Conservation (phyloP, 2,797 vertebrate species). For the Anniella stebbinsi region DNA sequence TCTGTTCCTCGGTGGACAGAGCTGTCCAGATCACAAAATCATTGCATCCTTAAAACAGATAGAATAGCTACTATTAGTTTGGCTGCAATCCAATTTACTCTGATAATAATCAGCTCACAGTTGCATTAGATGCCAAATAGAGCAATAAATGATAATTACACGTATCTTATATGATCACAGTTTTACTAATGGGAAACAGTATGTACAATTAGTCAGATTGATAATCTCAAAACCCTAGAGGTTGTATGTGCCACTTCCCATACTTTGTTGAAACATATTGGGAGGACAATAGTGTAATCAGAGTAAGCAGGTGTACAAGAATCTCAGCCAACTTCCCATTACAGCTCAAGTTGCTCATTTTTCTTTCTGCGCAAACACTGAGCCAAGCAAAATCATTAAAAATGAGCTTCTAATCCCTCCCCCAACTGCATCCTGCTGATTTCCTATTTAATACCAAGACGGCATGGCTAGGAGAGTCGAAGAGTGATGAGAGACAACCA, state of each 20-base stretch:
- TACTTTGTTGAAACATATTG: conserved; percentile 16
- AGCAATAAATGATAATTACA: conserved; percentile 35
- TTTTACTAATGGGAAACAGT: conserved; percentile 35
- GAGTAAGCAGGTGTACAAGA: conserved; percentile 10
- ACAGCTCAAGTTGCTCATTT: conserved; percentile 13
- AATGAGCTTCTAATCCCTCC: not conserved
- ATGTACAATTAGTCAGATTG: conserved; percentile 36
- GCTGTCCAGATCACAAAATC: not conserved
- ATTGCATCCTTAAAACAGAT: not conserved
- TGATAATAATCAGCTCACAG: conserved; percentile 24
- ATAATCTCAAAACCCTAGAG: conserved; percentile 22
- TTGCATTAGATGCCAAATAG: conserved; percentile 34
- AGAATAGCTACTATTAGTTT: conserved; percentile 21
- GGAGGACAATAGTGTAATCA: conserved; percentile 17
- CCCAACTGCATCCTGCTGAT: not conserved
- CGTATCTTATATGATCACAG: conserved; percentile 27
- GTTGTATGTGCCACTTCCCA: conserved; percentile 17
- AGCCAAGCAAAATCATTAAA: conserved; percentile 5
- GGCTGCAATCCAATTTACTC: conserved; percentile 15
- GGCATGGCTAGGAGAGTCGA: not conserved
- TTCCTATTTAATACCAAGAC: not conserved
- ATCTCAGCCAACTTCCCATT: conserved; percentile 3
- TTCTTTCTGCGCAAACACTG: not conserved
- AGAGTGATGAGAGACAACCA: not conserved
- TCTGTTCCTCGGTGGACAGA: not conserved